These are phyloP conservation scores for Megaceryle alcyon DNA, from an alignment of 2,797 vertebrate genomes.

Conservation along the genomic window DNA sequence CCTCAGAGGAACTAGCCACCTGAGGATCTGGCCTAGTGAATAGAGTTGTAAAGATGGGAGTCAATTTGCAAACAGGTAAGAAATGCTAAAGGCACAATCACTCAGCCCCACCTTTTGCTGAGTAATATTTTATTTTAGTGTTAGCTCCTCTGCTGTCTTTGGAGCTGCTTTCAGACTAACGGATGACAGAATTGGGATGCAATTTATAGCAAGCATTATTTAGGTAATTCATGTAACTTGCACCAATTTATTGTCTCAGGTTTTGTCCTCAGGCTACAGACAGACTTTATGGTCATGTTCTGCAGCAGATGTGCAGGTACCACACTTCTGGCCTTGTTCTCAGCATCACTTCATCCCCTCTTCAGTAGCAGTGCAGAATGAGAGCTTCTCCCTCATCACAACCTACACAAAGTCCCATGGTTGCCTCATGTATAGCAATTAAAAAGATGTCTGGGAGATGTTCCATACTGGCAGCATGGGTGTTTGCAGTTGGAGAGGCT, in stretches of 20 bases:
- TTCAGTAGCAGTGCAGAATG: not conserved
- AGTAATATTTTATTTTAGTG: not conserved
- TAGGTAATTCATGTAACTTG: conserved; percentile 25
- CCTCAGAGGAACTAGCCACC: not conserved
- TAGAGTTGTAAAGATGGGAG: not conserved
- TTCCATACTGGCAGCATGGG: not conserved
- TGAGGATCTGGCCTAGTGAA: not conserved
- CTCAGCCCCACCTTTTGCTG: not conserved
- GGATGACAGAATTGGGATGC: not conserved
- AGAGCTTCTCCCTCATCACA: not conserved
- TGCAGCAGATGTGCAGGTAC: not conserved
- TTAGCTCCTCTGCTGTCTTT: not conserved
- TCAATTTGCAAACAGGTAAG: not conserved
- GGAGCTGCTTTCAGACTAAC: not conserved
- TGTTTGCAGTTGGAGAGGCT: not conserved
- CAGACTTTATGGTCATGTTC: not conserved
- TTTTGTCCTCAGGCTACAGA: conserved; percentile 26
- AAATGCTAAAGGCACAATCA: not conserved
- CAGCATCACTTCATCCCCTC: not conserved
- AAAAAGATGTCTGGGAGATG: not conserved
- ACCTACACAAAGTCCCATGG: not conserved
- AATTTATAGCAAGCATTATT: conserved; percentile 7
- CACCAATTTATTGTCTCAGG: not conserved
- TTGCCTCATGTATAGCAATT: not conserved
- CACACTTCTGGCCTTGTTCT: not conserved